These are phyloP conservation scores for Macrophya annulata DNA, from an alignment of 2,888 invertebrate species.

Conservation along the genomic window DNA sequence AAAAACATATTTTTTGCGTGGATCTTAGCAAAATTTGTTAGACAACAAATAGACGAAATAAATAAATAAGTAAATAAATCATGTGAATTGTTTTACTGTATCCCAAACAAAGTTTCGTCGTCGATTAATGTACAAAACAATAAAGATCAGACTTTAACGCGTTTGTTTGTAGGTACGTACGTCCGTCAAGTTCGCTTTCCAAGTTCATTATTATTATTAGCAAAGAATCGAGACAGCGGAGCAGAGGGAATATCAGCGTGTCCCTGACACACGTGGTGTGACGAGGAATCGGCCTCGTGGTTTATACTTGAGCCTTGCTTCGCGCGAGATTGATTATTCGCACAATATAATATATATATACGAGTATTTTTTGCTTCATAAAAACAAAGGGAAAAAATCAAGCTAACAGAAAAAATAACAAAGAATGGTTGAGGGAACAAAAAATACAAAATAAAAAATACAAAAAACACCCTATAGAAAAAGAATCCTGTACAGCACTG, in stretches of 20 bases:
- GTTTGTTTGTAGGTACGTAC: not conserved
- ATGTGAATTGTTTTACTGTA: not conserved
- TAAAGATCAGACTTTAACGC: not conserved
- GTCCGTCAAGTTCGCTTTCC: conserved; percentile 9
- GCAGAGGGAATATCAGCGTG: conserved; percentile 5
- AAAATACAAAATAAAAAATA: not conserved
- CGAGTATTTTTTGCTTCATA: not conserved
- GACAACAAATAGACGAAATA: no score
- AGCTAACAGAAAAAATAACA: not conserved
- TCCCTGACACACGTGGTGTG: conserved; percentile 39
- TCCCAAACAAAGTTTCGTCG: not conserved
- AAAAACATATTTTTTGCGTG: not conserved
- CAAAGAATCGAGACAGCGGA: not conserved
- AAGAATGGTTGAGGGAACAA: not conserved
- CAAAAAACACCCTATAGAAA: not conserved
- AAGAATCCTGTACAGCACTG: conserved; percentile 6
- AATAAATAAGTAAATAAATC: no score
- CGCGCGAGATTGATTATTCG: not conserved
- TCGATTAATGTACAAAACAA: not conserved
- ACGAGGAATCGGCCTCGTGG: conserved; percentile 13
- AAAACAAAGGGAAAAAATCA: not conserved
- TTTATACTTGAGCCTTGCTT: not conserved
- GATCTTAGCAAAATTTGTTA: not conserved
- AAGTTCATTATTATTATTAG: conserved; percentile 47
- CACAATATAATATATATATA: not conserved